Evolutionary conservation across 1,140 invertebrate genomes (phyloP), one percentile per base, ranked within the genome.

Genomic region (Choristoneura fumiferana): DNA sequence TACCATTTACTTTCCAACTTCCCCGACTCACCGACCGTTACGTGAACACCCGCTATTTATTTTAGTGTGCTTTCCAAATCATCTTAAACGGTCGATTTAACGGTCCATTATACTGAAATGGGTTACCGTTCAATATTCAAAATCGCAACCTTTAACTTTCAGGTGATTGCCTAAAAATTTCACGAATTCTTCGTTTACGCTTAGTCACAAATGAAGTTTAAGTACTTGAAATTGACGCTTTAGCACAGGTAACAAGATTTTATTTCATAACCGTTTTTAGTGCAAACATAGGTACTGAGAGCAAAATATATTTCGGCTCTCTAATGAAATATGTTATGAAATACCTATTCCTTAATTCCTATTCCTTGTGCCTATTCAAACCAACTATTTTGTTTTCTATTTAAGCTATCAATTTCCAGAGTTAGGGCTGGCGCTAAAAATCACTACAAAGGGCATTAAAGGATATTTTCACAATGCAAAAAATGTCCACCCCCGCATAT

Each of bases 1-100:
- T 88, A 85, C 78, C 82, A 84, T 87, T 87, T 87, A 87, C 82
- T 85, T 87, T 87, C 78, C 67, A 81, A 84, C 80, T 84, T 88
- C 72, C 78, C 76, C 78, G 82, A 75, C 78, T 84, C 78, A 78
- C 73, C 78, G 71, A 76, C 80, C 80, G 81, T 83, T 81, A 81
- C 79, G 65, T 65, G 76, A 85, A 77, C 73, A 73, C 76, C 70
- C 58, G 60, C 73, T 78, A 77, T 86, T 85, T 81, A 85, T 84
- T 84, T 78, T 70, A 74, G 67, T 72, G 76, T 67, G 67, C 69
- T 79, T 81, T 76, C 15, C 67, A 78, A 81, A 76, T 79, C 71
- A 81, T 78, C 69, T 72, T 76, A 62, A 61, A 65, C 53, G 62
- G 62, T 58, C 60, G 55, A 60, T 67, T 66, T 52, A 59, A 54